Evolutionary conservation across 2,113 vertebrate species (phyloP).

Genomic region (Mustela lutreola): DNA sequence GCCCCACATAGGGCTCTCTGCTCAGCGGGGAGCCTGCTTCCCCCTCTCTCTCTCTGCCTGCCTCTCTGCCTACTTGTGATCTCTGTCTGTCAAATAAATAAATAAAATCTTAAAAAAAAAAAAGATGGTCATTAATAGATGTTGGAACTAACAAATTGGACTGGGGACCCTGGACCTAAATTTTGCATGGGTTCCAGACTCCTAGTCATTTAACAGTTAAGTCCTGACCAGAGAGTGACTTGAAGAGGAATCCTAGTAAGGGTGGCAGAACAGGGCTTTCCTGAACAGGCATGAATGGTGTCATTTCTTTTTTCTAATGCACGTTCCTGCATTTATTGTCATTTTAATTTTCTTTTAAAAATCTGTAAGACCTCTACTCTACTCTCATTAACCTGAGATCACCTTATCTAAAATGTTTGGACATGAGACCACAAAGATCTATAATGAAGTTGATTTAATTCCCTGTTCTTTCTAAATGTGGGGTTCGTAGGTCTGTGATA

Average conservation of each 20-base stretch:
- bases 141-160: neutral
- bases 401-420: neutral
- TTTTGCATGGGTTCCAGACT: neutral
- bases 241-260: neutral
- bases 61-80: too few species aligned
- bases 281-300: neutral
- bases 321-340: neutral
- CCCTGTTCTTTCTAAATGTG: neutral
- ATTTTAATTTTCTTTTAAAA: neutral
- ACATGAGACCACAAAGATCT: neutral
- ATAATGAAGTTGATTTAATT: neutral
- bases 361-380: neutral
- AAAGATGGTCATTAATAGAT: neutral
- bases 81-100: too few species aligned
- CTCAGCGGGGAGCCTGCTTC: too few species aligned
- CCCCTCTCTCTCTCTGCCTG: too few species aligned
- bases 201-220: accelerated
- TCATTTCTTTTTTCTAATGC: neutral
- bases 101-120: too few species aligned
- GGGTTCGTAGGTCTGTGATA: neutral
- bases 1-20: too few species aligned
- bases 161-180: neutral
- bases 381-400: neutral
- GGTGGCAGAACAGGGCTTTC: neutral
- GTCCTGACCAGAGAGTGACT: neutral